Base-by-base conservation (phyloP, 2,113 vertebrate genomes). In the Haplochromis vanheusdeni region DNA sequence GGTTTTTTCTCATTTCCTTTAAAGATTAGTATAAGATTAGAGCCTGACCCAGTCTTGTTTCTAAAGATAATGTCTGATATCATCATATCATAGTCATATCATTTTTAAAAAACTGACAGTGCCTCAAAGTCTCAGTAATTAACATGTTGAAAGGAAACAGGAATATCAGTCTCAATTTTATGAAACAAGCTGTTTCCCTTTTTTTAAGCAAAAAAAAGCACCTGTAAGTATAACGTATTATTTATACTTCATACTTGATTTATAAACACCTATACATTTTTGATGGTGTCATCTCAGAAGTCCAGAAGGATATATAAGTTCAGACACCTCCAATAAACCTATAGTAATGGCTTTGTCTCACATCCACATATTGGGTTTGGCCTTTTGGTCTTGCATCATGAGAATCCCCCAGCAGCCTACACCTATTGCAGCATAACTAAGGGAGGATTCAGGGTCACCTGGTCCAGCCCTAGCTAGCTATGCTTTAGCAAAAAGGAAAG, bases 381-480 rank as follows among this genome's bases (percentile, higher is more conserved):
- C 28, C 28, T 31, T 31, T 31, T 31, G 28, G 28, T 31, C 28
- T 31, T 28, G 55, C 55, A 58, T 58, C 13, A 58, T 1, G 7
- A 0, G 55, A 58, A 31, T 31, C 7, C 0, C 54, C 55, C 7
- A 0, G 55, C 55, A 2, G 13, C 13, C 55, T 58, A 58, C 26
- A 0, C 0, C 1, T 58, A 28, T 28, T 0, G 13, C 55, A 58
- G 55, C 5, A 58, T 58, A 2, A 28, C 26, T 58, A 58, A 58
- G 55, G 55, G 13, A 16, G 7, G 55, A 58, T 31, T 58, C 26
- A 58, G 26, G 26, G 55, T 31, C 55, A 31, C 7, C 26, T 58
- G 55, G 0, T 58, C 55, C 13, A 58, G 55, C 55, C 55, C 1
- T 28, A 16, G 28, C 4, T 16, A 58, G n/a, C n/a, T 58, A 17